These are phyloP conservation scores for Epirrhoe tristata DNA, from an alignment of 2,888 invertebrate genomes.

Conservation along the genomic window DNA sequence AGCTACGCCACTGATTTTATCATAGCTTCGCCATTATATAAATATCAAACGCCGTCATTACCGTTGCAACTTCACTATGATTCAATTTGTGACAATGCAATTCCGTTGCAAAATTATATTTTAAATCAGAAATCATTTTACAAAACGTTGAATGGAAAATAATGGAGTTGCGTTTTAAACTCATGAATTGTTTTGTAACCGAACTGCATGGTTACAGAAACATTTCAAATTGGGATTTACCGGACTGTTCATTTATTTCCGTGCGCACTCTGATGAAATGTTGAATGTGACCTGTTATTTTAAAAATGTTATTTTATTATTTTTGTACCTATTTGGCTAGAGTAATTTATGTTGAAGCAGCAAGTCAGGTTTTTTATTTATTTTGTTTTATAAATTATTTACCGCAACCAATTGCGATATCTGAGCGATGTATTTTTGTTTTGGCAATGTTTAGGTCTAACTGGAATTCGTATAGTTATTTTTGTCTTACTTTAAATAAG, in stretches of 20 bases:
- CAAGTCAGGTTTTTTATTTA: not conserved
- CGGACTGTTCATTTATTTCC: not conserved
- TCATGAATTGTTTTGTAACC: slow-evolving; percentile 2
- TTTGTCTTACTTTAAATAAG: no score
- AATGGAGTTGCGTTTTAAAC: not conserved
- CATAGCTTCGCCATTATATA: no score
- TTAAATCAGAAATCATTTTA: not conserved
- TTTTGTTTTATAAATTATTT: not conserved
- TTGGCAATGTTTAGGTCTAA: not conserved
- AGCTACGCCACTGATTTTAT: no score
- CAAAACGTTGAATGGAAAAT: not conserved
- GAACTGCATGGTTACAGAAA: not conserved
- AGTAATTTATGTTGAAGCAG: not conserved
- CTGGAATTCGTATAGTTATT: no score
- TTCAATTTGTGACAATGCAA: not conserved
- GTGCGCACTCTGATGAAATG: not conserved
- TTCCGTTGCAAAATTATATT: not conserved
- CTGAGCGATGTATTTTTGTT: not conserved
- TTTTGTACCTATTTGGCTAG: not conserved
- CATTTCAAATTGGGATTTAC: not conserved
- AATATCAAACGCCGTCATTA: not conserved
- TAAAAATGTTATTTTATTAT: slow-evolving; percentile 1
- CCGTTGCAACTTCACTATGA: not conserved
- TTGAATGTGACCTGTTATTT: not conserved
- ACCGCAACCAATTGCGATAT: not conserved